A percentile compares a stretch with the other conserved stretches of the same genome.
These are phyloP conservation scores for Dryas iulia DNA, from an alignment of 1,140 invertebrate species.

Conservation along the genomic window DNA sequence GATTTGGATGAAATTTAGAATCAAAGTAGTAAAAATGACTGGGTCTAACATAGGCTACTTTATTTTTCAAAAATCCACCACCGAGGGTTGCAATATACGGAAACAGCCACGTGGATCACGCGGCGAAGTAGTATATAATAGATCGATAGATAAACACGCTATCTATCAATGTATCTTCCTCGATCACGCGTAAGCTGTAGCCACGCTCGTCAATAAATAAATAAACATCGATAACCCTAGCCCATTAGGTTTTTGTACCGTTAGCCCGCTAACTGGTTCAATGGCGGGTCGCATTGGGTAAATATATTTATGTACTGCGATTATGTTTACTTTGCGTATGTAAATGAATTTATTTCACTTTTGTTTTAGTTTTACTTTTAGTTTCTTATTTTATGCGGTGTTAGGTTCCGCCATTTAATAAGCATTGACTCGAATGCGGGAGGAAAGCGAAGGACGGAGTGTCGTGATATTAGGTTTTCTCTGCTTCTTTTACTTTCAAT, in stretches of 20 bases:
- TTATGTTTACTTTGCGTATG: not conserved
- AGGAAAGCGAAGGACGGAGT: too few relatives aligned
- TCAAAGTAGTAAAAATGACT: too few relatives aligned
- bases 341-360: constrained; percentile 6
- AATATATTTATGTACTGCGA: constrained; percentile 19
- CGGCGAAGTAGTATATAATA: not conserved
- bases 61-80: too few relatives aligned
- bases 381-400: too few relatives aligned
- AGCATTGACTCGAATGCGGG: too few relatives aligned
- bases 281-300: constrained; percentile 6
- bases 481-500: too few relatives aligned
- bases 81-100: too few relatives aligned
- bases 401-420: too few relatives aligned
- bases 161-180: not conserved
- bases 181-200: not conserved
- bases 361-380: not conserved
- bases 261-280: constrained; percentile 24
- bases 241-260: constrained; percentile 28
- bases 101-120: too few relatives aligned
- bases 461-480: too few relatives aligned
- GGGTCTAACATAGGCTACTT: too few relatives aligned
- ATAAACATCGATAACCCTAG: constrained; percentile 20
- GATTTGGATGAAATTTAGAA: too few relatives aligned
- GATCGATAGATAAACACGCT: not conserved
- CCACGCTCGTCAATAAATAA: constrained; percentile 10